phyloP scores from a whole-genome alignment of 1,140 invertebrate genomes.

The Rhagoletis pomonella region DNA sequence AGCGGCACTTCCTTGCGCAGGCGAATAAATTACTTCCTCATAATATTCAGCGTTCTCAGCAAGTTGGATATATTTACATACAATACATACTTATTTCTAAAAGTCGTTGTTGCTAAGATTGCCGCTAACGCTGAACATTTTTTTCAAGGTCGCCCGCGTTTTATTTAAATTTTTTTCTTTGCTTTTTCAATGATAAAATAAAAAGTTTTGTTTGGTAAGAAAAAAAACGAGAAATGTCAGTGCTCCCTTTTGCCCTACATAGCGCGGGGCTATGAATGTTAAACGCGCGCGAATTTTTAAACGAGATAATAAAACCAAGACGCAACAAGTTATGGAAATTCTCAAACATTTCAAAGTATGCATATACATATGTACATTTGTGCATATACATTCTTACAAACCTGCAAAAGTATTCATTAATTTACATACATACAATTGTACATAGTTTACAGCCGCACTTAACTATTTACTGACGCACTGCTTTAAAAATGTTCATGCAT shows the following conservation, averaged over 20 bases:
- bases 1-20: constrained; percentile 55
- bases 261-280: constrained; percentile 26
- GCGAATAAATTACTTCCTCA: constrained; percentile 57
- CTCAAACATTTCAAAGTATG: constrained; percentile 20
- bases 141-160: constrained; percentile 48
- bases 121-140: constrained; percentile 35
- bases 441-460: no score
- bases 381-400: background rate
- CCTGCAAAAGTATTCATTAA: no score
- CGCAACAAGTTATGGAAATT: constrained; percentile 52
- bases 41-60: constrained; percentile 50
- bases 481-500: no score
- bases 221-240: constrained; percentile 28
- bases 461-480: no score
- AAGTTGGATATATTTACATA: background rate
- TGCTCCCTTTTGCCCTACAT: constrained; percentile 40
- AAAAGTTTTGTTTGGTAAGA: constrained; percentile 33
- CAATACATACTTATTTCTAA: background rate
- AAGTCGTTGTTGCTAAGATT: constrained; percentile 32
- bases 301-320: constrained; percentile 46
- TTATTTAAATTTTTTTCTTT: background rate
- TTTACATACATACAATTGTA: no score
- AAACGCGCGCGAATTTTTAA: constrained; percentile 48
- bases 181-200: constrained; percentile 45
- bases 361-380: background rate